phyloP scores from a whole-genome alignment of 2,797 vertebrate genomes.

The Cyclopterus lumpus region DNA sequence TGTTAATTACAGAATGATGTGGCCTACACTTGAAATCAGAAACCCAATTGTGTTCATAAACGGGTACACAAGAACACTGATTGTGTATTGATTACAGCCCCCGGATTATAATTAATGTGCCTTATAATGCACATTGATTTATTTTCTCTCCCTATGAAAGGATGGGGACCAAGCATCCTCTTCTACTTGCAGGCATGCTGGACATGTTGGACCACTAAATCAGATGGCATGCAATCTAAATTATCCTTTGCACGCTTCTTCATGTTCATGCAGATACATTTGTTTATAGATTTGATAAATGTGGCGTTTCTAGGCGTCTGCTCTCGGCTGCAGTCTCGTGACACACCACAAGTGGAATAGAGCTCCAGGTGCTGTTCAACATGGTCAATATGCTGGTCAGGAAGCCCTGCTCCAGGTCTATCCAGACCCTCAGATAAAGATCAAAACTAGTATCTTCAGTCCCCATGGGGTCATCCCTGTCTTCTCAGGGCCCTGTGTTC shows the following conservation, averaged over 20 bases:
- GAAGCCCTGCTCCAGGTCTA: slow-evolving; percentile 12
- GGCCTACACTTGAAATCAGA: slow-evolving; percentile 6
- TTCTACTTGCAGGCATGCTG: not conserved
- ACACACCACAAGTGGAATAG: not conserved
- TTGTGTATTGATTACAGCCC: slow-evolving; percentile 44
- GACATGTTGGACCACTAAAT: slow-evolving; percentile 5
- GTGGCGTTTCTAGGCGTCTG: not conserved
- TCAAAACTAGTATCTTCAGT: not conserved
- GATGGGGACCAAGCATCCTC: not conserved
- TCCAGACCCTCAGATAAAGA: slow-evolving; percentile 13
- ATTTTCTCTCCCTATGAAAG: slow-evolving; percentile 13
- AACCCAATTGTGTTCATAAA: slow-evolving; percentile 24
- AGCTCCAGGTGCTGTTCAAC: slow-evolving; percentile 25
- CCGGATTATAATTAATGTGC: slow-evolving; percentile 17
- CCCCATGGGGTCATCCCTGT: not conserved
- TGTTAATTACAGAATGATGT: slow-evolving; percentile 43
- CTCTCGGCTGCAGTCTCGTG: slow-evolving; percentile 15
- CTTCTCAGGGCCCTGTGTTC: slow-evolving; percentile 1
- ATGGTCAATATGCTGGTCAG: slow-evolving; percentile 35
- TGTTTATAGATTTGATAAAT: not conserved
- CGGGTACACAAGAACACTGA: slow-evolving; percentile 5
- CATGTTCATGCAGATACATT: not conserved
- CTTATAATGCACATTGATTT: slow-evolving; percentile 19
- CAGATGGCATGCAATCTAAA: slow-evolving; percentile 12
- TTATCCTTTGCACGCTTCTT: not conserved